Evolutionary conservation across 2,113 vertebrate species (phyloP).

Genomic region (Clarias macrocephalus): DNA sequence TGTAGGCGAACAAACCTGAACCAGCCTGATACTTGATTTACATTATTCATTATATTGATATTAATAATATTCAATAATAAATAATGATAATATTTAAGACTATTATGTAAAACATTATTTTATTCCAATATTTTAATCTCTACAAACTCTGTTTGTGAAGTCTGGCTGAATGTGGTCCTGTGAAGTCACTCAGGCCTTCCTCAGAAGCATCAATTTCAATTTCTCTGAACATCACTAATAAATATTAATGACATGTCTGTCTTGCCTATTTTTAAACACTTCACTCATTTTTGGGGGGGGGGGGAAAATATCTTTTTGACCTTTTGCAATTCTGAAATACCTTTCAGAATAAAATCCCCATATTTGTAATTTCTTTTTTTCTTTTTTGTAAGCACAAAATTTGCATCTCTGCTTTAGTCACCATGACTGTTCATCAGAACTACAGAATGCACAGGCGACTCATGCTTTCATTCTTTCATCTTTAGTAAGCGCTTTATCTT

Average conservation of each 20-base stretch:
- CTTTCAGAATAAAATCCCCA: constrained; percentile 2
- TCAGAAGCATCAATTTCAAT: background rate
- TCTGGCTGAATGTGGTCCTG: background rate
- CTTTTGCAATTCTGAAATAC: too few species aligned
- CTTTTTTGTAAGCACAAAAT: background rate
- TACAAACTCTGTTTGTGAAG: background rate
- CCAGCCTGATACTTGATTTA: too few species aligned
- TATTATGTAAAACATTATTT: too few species aligned
- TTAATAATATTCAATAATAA: too few species aligned
- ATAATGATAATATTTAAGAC: too few species aligned
- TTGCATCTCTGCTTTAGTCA: background rate
- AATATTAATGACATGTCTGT: constrained; percentile 3
- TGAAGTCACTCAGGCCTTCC: background rate
- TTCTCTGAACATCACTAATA: background rate
- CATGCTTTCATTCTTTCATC: constrained; percentile 1
- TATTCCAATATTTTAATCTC: background rate
- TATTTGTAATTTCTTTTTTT: background rate
- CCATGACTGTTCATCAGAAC: background rate
- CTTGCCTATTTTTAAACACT: background rate
- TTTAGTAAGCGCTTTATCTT: constrained; percentile 10
- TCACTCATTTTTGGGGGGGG: too few species aligned
- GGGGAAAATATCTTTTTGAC: background rate
- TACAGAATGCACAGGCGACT: too few species aligned
- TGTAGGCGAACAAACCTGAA: too few species aligned
- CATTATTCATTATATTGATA: too few species aligned